Evolutionary conservation across 2,888 invertebrate species (phyloP).

Genomic region (Byasa hedistus): DNA sequence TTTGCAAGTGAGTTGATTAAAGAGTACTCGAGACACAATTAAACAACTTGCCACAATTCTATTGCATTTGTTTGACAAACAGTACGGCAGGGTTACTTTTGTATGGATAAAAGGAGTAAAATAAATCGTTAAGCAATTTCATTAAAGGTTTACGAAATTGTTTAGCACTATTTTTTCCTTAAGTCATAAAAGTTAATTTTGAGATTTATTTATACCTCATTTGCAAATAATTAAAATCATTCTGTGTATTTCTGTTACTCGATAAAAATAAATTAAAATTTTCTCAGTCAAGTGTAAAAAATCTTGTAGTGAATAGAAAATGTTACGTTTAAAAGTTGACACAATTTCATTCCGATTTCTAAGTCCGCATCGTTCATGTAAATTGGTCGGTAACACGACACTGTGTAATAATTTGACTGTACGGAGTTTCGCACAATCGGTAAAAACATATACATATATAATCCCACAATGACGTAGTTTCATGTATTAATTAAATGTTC

Average conservation of each 20-base stretch:
- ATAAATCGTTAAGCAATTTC: conserved; percentile 16
- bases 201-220: neutral
- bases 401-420: conserved; percentile 8
- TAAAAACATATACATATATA: neutral
- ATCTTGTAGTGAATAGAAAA: conserved; percentile 5
- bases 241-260: neutral
- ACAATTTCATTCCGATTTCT: conserved; percentile 27
- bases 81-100: neutral
- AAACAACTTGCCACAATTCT: conserved; percentile 8
- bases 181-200: neutral
- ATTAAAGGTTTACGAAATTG: neutral
- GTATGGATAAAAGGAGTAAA: neutral
- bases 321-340: conserved; percentile 8
- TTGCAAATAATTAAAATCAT: neutral
- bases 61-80: neutral
- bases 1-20: conserved; percentile 20
- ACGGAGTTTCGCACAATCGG: conserved; percentile 10
- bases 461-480: neutral
- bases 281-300: neutral
- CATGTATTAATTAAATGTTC: neutral
- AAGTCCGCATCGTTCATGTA: conserved; percentile 25
- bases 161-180: neutral
- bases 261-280: neutral
- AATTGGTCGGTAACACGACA: conserved; percentile 29
- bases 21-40: conserved; percentile 15